Percentiles rank a stretch among this genome's conserved stretches.
These are phyloP conservation scores for Ridgeia piscesae DNA, from an alignment of 1,140 invertebrate species.

Conservation along the genomic window DNA sequence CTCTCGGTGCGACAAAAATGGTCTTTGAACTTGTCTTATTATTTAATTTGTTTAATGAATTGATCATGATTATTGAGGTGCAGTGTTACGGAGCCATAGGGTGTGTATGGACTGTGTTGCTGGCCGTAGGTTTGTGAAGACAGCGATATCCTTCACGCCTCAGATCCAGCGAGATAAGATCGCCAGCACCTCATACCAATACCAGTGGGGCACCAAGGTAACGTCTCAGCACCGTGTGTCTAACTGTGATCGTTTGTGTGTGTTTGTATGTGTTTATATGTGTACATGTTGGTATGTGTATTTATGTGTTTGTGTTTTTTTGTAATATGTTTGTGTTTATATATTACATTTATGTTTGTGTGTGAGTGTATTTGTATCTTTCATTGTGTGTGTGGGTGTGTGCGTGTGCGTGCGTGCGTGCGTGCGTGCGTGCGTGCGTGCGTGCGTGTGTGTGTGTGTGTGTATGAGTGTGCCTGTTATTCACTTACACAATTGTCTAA, in stretches of 20 bases:
- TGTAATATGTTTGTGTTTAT: background rate
- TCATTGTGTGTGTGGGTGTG: too few relatives aligned
- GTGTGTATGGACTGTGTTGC: slow-evolving; percentile 12
- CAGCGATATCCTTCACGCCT: slow-evolving; percentile 80
- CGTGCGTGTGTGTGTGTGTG: too few relatives aligned
- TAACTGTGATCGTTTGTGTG: too few relatives aligned
- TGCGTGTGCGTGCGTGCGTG: too few relatives aligned
- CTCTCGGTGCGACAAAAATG: background rate
- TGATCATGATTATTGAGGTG: background rate
- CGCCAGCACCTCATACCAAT: slow-evolving; percentile 88
- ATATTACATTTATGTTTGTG: too few relatives aligned
- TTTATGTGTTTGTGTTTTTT: too few relatives aligned
- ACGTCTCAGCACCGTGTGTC: slow-evolving; percentile 25
- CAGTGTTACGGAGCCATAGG: background rate
- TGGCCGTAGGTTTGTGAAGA: slow-evolving; percentile 81
- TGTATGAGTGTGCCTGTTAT: background rate
- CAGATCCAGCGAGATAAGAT: slow-evolving; percentile 86
- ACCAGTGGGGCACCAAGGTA: slow-evolving; percentile 92
- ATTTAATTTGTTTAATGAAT: background rate
- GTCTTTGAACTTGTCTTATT: background rate
- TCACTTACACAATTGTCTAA: too few relatives aligned
- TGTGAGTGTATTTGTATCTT: too few relatives aligned
- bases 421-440: too few relatives aligned
- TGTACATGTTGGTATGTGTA: too few relatives aligned
- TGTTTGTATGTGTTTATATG: too few relatives aligned